Conservation (phyloP, 2,113 vertebrate genomes). For the Pelodiscus sinensis region DNA sequence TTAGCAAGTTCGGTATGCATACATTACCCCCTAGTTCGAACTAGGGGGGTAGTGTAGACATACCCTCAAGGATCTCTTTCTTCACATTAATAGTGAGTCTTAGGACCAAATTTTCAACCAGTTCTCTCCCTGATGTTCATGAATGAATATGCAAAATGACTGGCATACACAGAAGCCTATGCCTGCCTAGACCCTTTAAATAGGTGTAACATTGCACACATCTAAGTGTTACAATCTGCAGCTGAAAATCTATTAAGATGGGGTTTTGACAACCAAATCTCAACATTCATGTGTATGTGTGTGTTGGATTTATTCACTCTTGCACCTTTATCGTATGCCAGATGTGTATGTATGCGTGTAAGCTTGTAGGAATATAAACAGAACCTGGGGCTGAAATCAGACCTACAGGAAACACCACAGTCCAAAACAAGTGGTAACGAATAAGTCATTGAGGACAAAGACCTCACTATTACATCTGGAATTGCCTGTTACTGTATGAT, state of each 20-base stretch:
- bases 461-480: background rate
- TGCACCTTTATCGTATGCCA: background rate
- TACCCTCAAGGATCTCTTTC: background rate
- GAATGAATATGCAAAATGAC: background rate
- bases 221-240: background rate
- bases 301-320: background rate
- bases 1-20: no score
- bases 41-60: no score
- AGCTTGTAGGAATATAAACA: accelerated
- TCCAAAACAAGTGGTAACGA: background rate
- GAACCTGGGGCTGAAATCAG: background rate
- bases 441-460: background rate
- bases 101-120: background rate
- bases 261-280: background rate
- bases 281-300: background rate
- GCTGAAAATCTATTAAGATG: background rate
- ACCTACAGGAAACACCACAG: background rate
- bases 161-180: background rate
- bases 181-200: background rate
- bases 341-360: background rate
- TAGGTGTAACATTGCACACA: background rate
- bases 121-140: background rate
- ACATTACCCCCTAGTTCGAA: no score
- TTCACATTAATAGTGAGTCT: background rate
- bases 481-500: background rate